Base-by-base conservation (phyloP, 2,113 vertebrate species). In the Acrocephalus arundinaceus region DNA sequence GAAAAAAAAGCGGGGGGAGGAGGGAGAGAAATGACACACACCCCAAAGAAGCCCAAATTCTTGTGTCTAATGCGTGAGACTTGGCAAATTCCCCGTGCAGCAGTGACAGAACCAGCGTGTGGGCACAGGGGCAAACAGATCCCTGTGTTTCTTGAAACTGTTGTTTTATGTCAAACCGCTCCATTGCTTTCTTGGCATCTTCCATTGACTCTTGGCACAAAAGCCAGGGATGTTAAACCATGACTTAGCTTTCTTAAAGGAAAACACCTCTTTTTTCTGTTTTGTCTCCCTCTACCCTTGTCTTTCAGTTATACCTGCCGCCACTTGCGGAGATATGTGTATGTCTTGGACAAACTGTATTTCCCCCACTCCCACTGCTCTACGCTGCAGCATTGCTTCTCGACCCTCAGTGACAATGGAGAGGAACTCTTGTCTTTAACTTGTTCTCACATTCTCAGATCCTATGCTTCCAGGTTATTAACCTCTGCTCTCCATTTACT, bases 271-370 rank as follows among this genome's bases (percentile, higher is more conserved):
- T 98, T 95, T 97, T 91, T 95, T 96, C 77, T 97, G 82, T 97
- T 97, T 97, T 97, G 90, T 96, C 97, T 97, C 96, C 97, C 95
- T 97, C 96, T 97, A 79, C 97, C 98, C 97, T 98, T 98, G 98
- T 98, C 97, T 98, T 98, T 96, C 98, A 98, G 98, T 98, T 98
- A 98, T 97, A 98, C 98, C 98, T 98, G 98, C 98, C 98, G 98
- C 98, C 98, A 98, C 98, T 98, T 98, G 98, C 98, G 97, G 98
- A 98, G 98, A 98, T 98, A 98, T 98, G 98, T 98, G n/a, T 98
- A 97, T 98, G 98, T 98, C 96, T 97, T 98, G 98, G 98, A 98
- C 98, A 98, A 97, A 98, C 97, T 98, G 81, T 98, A 97, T 98
- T 98, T 98, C 91, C 98, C 98, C 93, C 97, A 97, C 97, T 98